Conservation (phyloP, 2,888 invertebrate species). For the Eulithis prunata region DNA sequence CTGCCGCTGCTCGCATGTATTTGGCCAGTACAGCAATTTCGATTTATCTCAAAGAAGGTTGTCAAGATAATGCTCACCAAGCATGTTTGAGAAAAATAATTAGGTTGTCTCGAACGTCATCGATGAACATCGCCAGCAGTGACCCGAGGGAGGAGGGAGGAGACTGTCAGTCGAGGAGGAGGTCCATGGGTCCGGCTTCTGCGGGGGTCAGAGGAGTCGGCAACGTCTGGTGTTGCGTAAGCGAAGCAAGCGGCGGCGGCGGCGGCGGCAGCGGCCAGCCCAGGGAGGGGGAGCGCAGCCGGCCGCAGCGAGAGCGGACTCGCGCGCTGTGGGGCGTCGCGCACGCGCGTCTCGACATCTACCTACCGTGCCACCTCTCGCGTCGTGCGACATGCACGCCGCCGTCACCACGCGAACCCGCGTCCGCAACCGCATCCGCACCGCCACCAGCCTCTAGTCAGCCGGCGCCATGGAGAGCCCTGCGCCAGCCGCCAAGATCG, state of each 20-base stretch:
- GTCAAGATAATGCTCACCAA: too few relatives aligned
- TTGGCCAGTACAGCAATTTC: too few relatives aligned
- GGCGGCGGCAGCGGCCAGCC: neutral
- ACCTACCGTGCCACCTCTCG: slow-evolving; percentile 21
- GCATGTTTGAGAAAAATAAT: too few relatives aligned
- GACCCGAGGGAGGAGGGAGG: slow-evolving; percentile 2
- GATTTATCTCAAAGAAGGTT: too few relatives aligned
- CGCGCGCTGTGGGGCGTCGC: slow-evolving; percentile 15
- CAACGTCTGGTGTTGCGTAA: slow-evolving; percentile 52
- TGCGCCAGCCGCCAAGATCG: slow-evolving; percentile 62
- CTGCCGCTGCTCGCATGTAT: too few relatives aligned
- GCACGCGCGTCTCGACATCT: slow-evolving; percentile 21
- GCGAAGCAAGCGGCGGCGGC: slow-evolving; percentile 11
- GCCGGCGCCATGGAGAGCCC: slow-evolving; percentile 47
- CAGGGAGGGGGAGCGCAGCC: slow-evolving; percentile 2
- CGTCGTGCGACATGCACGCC: slow-evolving; percentile 27
- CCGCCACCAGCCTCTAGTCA: slow-evolving; percentile 27
- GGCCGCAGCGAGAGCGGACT: slow-evolving; percentile 7
- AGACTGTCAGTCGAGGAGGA: slow-evolving; percentile 1
- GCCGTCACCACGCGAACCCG: slow-evolving; percentile 46
- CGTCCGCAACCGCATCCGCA: slow-evolving; percentile 8
- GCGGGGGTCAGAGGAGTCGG: slow-evolving; percentile 30
- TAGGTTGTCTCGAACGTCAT: too few relatives aligned
- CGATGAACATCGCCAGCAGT: too few relatives aligned
- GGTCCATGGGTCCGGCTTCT: slow-evolving; percentile 2